Evolutionary conservation across 2,888 invertebrate species (phyloP), one percentile per base, ranked within the genome.

Genomic region (Aplocera efformata): DNA sequence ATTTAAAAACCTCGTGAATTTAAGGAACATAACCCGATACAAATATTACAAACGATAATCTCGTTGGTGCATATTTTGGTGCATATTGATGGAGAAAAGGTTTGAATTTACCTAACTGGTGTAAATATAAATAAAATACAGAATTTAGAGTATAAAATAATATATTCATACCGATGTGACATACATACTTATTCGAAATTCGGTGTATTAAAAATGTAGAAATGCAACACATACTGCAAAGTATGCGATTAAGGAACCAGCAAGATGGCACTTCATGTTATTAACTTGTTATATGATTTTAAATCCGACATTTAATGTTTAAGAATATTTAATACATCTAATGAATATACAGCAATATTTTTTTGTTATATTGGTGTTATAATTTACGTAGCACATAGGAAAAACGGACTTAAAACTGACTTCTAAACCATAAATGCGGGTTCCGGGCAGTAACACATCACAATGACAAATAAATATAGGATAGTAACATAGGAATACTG

Each of bases 121-220:
- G 5, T 17, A 17, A 17, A 17, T 17, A 25, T 7, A 46, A 50
- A 40, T 26, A 49, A 62, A 55, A 58, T 38, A n/a, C 41, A 48
- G 23, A 10, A 44, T 25, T 49, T 72, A 66, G 53, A 55, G 68
- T 80, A 76, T 68, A 79, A 80, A 81, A 81, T 76, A 72, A 72
- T 75, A 71, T 73, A 72, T 77, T 76, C 72, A 36, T 72, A 74
- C 66, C 76, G 76, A 72, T 70, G 72, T 72, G 69, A 74, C 67
- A 72, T 71, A 69, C 38, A 49, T 54, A 34, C 9, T 10, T 42
- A 52, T 55, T 48, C 33, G 40, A 50, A 52, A 52, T 48, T 43
- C 48, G 38, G 54, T 48, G 52, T 52, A 42, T 25, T 53, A 40
- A 44, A 50, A 50, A 48, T 42, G 58, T 68, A 65, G 57, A 69